Base-by-base conservation (phyloP, 2,888 invertebrate genomes). In the Tipula confusa region DNA sequence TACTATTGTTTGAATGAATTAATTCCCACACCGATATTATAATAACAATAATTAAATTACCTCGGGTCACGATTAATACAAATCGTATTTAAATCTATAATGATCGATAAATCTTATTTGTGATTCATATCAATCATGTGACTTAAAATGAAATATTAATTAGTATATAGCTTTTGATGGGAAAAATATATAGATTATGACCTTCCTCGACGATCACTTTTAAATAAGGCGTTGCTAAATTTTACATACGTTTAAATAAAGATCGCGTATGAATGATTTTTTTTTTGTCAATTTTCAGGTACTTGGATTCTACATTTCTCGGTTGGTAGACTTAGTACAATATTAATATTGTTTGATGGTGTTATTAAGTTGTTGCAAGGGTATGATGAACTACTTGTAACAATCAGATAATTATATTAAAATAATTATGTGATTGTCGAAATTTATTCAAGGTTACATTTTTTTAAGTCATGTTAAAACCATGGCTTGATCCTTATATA, bases 311-410 rank as follows among this genome's bases (percentile, higher is more conserved):
- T 64, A 9, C 9, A 7, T 18, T 64, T 24, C 24, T 24, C 11
- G 64, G 64, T 64, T 64, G 64, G 64, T 24, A 64, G 64, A 64
- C 64, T 64, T 24, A 64, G 24, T 64, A 64, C 64, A 64, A 64
- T 64, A 64, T 64, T 24, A 64, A 64, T 64, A 64, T 24, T 64
- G 6, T 33, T 64, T 64, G 64, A 7, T 64, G 64, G 64, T 64
- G 64, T 64, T 24, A 64, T 64, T 64, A 64, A 64, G 64, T 64
- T 24, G 64, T 64, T 1, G 64, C 24, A 64, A 64, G 64, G 64
- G 64, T 64, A 64, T 64, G 64, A 64, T 64, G 64, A 64, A 64
- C 64, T 64, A 64, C 64, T 64, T 64, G 64, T 64, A 64, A 64
- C 64, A 64, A 64, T 64, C 64, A 64, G 24, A 1, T 9, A 64